phyloP scores from a whole-genome alignment of 2,113 vertebrate species.

The Bubo bubo region DNA sequence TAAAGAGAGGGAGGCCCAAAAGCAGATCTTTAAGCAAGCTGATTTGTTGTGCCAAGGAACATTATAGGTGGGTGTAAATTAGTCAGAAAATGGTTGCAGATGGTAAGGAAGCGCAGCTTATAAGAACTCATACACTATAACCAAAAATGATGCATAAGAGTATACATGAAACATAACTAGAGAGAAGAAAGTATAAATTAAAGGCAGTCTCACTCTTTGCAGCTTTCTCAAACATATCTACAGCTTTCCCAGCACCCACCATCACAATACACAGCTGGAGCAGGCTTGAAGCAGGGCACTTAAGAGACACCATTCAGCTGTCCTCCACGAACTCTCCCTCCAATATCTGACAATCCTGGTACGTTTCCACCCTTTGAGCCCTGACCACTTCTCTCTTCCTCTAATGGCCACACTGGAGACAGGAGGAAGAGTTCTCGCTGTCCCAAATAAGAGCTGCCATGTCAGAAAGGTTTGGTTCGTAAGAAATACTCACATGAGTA shows the following conservation, averaged over 20 bases:
- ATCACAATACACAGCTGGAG: background rate
- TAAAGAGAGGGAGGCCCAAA: background rate
- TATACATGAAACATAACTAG: background rate
- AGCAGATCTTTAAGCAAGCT: background rate
- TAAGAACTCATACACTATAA: background rate
- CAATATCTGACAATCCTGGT: background rate
- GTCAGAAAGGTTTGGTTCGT: background rate
- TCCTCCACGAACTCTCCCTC: background rate
- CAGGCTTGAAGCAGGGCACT: background rate
- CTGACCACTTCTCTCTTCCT: background rate
- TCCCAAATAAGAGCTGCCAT: rapidly evolving
- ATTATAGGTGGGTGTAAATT: background rate
- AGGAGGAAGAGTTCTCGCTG: background rate
- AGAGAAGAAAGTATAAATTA: background rate
- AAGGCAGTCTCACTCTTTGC: background rate
- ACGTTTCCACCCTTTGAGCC: background rate
- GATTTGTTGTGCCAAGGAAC: background rate
- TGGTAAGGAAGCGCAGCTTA: background rate
- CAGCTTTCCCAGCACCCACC: background rate
- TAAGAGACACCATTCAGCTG: background rate
- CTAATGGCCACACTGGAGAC: background rate
- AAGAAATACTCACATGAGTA: background rate
- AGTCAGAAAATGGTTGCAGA: background rate
- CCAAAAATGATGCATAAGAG: background rate
- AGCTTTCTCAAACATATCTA: background rate